A percentile compares a stretch with the other conserved stretches of the same genome.
Evolutionary conservation across 2,113 vertebrate genomes (phyloP).

Genomic region (Lethenteron camtschaticum): DNA sequence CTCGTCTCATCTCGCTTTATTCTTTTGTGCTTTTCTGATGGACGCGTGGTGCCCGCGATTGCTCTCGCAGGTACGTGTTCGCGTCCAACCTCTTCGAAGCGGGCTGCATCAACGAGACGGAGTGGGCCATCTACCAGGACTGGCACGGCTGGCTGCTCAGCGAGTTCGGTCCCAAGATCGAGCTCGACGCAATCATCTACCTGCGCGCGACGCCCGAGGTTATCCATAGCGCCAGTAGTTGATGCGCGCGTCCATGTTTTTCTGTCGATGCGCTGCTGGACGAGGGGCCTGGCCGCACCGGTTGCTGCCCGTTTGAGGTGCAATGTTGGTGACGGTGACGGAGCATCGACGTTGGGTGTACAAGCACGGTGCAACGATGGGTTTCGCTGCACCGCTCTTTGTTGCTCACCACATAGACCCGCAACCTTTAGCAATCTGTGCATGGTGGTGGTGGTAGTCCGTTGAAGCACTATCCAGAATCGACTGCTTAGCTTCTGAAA

Average conservation of each 20-base stretch:
- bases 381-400: no score
- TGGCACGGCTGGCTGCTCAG: slow-evolving; percentile 73
- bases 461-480: no score
- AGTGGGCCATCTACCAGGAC: slow-evolving; percentile 82
- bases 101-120: slow-evolving; percentile 63
- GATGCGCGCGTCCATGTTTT: no score
- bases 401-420: no score
- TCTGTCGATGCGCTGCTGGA: no score
- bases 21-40: no score
- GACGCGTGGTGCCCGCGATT: background rate
- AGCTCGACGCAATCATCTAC: slow-evolving; percentile 73
- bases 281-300: no score
- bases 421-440: no score
- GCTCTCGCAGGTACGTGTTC: slow-evolving; percentile 53
- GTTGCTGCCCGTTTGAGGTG: background rate
- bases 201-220: slow-evolving; percentile 68
- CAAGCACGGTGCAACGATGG: no score
- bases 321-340: background rate
- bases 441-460: no score
- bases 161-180: slow-evolving; percentile 48
- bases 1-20: no score
- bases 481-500: no score
- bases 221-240: background rate
- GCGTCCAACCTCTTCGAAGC: slow-evolving; percentile 69
- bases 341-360: slow-evolving; percentile 3